Evolutionary conservation across 2,797 vertebrate genomes (phyloP).

Genomic region (Streptopelia turtur): DNA sequence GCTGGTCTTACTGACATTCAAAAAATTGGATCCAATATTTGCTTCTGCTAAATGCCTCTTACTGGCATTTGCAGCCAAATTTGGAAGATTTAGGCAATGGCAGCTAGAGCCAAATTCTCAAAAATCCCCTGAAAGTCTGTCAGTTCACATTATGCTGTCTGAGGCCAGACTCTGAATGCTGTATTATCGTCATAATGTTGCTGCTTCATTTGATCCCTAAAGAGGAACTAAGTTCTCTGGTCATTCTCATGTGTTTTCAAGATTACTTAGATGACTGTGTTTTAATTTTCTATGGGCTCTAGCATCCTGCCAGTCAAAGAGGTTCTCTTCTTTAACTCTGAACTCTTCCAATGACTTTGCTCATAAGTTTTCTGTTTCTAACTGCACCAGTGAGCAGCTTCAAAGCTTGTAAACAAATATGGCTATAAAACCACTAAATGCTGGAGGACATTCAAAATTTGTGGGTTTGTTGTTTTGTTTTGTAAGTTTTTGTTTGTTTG

Average conservation of each 20-base stretch:
- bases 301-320: background rate
- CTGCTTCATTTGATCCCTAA: background rate
- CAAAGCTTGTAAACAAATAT: background rate
- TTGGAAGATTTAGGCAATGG: background rate
- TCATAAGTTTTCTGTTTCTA: background rate
- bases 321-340: background rate
- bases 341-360: background rate
- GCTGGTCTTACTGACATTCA: background rate
- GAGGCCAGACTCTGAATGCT: background rate
- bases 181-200: background rate
- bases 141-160: background rate
- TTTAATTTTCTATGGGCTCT: background rate
- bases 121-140: background rate
- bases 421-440: background rate
- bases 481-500: too few species aligned
- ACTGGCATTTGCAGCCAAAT: background rate
- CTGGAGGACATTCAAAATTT: background rate
- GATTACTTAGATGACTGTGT: background rate
- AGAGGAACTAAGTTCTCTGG: background rate
- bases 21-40: background rate
- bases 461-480: accelerated
- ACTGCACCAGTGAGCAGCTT: background rate
- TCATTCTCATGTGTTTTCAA: background rate
- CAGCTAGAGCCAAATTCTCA: background rate
- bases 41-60: background rate